Percentiles rank a stretch among this genome's conserved stretches.
Evolutionary conservation across 2,888 invertebrate species (phyloP).

Genomic region (Erannis defoliaria): DNA sequence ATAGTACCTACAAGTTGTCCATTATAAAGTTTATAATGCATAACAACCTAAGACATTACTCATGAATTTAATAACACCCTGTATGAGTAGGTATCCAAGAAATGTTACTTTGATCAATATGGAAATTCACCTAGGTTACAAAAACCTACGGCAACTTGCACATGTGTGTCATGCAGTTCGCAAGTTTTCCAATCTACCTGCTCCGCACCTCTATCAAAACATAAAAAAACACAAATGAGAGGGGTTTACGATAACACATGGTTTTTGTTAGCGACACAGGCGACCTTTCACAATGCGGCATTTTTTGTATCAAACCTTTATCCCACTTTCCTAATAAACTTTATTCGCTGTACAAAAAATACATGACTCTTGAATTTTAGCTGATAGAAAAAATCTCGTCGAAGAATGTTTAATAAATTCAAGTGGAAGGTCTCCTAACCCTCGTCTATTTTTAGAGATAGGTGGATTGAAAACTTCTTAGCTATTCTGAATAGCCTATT

Average conservation of each 20-base stretch:
- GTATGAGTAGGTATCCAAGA: no score
- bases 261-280: slow-evolving; percentile 82
- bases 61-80: no score
- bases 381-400: slow-evolving; percentile 34
- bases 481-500: no score
- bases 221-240: slow-evolving; percentile 80
- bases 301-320: slow-evolving; percentile 81
- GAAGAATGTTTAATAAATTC: slow-evolving; percentile 37
- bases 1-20: no score
- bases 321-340: slow-evolving; percentile 82
- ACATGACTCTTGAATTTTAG: slow-evolving; percentile 43
- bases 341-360: slow-evolving; percentile 74
- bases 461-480: not conserved
- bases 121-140: not conserved
- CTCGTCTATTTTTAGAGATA: not conserved
- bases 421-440: slow-evolving; percentile 29
- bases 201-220: slow-evolving; percentile 72
- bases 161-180: slow-evolving; percentile 59
- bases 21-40: no score
- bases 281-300: slow-evolving; percentile 76
- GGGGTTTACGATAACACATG: slow-evolving; percentile 72
- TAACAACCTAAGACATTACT: no score
- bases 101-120: not conserved
- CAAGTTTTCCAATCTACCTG: slow-evolving; percentile 77
- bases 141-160: not conserved